phyloP scores from a whole-genome alignment of 2,113 vertebrate genomes.

The Brienomyrus brachyistius region DNA sequence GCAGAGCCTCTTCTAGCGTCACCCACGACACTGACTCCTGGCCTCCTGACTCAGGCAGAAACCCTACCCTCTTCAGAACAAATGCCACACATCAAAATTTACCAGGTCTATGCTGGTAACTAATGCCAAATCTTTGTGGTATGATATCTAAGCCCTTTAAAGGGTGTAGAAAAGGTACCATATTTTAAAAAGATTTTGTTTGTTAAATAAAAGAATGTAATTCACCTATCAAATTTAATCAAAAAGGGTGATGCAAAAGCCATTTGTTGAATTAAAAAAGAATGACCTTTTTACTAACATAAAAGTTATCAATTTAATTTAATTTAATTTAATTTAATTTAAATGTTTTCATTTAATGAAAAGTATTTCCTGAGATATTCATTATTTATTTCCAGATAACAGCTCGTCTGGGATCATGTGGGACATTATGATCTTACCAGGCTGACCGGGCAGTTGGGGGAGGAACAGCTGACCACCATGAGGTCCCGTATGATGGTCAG shows the following conservation, averaged over 20 bases:
- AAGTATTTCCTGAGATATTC: neutral
- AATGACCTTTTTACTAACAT: neutral
- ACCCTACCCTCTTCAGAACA: slow-evolving; percentile 72
- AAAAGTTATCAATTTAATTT: neutral
- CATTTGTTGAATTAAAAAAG: neutral
- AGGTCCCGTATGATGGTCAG: slow-evolving; percentile 77
- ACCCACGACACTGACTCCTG: slow-evolving; percentile 71
- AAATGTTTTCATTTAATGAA: neutral
- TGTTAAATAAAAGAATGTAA: neutral
- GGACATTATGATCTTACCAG: slow-evolving; percentile 58
- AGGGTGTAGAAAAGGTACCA: neutral
- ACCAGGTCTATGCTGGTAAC: neutral
- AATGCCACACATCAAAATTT: slow-evolving; percentile 5
- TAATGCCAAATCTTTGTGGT: neutral
- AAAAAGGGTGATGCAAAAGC: neutral
- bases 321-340: no score
- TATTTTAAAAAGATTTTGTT: neutral
- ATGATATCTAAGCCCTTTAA: neutral
- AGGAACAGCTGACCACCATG: slow-evolving; percentile 78
- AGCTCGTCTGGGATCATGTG: no score
- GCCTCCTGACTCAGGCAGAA: slow-evolving; percentile 68
- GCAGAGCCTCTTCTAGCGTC: slow-evolving; percentile 70
- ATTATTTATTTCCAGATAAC: slow-evolving; percentile 34
- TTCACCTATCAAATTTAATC: neutral
- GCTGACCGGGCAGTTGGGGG: slow-evolving; percentile 70